phyloP scores from a whole-genome alignment of 1,140 invertebrate genomes.

The Zophobas atratus region DNA sequence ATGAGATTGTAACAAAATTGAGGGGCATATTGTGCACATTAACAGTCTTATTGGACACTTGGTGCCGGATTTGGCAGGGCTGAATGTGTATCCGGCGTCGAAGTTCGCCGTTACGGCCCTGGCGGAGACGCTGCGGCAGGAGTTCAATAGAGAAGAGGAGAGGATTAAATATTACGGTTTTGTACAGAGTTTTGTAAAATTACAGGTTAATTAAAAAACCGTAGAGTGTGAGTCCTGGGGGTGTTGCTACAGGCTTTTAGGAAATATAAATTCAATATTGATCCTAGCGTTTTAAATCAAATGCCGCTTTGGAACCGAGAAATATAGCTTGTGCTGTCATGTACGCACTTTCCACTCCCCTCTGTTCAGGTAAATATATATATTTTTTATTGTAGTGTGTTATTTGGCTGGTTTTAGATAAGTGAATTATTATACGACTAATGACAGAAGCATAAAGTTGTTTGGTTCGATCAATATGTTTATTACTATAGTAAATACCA shows the following conservation, averaged over 20 bases:
- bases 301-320: no score
- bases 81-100: slow-evolving; percentile 74
- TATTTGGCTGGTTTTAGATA: no score
- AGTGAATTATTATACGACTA: no score
- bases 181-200: slow-evolving; percentile 44
- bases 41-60: slow-evolving; percentile 67
- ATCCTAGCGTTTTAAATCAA: no score
- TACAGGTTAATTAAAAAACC: background rate
- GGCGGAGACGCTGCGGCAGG: slow-evolving; percentile 71
- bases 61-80: slow-evolving; percentile 51
- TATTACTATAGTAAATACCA: no score
- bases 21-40: slow-evolving; percentile 49
- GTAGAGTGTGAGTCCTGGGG: background rate
- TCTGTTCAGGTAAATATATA: no score
- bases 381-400: no score
- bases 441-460: no score
- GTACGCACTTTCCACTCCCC: no score
- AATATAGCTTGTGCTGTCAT: no score
- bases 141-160: slow-evolving; percentile 57
- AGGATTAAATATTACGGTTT: slow-evolving; percentile 41
- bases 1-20: slow-evolving; percentile 53
- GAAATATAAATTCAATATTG: no score
- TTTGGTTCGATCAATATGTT: no score
- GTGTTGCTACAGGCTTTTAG: background rate
- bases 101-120: slow-evolving; percentile 74